Base-by-base conservation (phyloP, 1,140 invertebrate genomes). In the Brachionus plicatilis region DNA sequence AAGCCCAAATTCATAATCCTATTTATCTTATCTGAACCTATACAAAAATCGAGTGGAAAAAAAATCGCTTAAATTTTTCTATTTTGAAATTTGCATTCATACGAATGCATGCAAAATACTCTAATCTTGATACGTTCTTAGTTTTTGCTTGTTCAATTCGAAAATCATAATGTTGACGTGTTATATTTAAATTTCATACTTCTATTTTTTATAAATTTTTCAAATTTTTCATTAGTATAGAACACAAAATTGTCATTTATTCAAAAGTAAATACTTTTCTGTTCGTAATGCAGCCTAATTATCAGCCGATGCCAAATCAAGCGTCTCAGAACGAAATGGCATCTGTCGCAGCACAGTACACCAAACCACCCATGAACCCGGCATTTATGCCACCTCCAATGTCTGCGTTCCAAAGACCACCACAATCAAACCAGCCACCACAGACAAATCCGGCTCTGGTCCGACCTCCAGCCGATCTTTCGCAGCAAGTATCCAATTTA, bases 131-230 rank as follows among this genome's bases (percentile, higher is more conserved):
- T 60, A 60, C 53, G 27, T 68, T 68, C 33, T 68, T 68, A 68
- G 66, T 68, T 68, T 33, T 68, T 33, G 27, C 33, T 68, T 68
- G 66, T 68, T 68, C 66, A 14, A 68, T 72, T 72, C 9, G 27
- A 43, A 72, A 72, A 76, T 76, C 47, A 76, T 76, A 76, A 76
- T 76, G 72, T 76, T 76, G 72, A 76, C 72, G 72, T 76, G 72
- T 76, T 76, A 76, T 76, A 50, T 76, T 50, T 24, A 76, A 76
- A 76, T 60, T 60, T 53, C 47, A 53, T 53, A 53, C 47, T 53
- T 60, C 53, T 60, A 76, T 50, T 50, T 29, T 50, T 53, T 50
- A 50, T 1, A 37, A 47, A 27, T 76, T 76, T 76, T 76, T 76
- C 24, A 76, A 76, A 50, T 50, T 53, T 76, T 76, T 76, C 17